These are phyloP conservation scores for Anorthoa munda DNA, from an alignment of 2,888 invertebrate genomes.

Conservation along the genomic window DNA sequence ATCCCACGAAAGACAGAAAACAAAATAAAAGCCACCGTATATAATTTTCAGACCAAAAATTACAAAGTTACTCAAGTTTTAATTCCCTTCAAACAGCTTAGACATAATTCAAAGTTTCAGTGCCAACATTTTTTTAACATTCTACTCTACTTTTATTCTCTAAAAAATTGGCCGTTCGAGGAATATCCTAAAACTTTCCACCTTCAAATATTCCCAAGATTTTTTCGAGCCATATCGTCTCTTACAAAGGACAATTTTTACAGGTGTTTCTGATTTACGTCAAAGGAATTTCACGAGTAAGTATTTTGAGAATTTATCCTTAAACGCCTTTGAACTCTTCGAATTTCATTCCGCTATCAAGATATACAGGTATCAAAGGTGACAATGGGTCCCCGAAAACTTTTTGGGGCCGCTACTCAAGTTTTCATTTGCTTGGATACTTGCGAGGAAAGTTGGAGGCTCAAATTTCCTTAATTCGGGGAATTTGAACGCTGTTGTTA, in stretches of 20 bases:
- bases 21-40: no score
- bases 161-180: conserved; percentile 13
- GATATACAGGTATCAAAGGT: conserved; percentile 64
- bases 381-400: conserved; percentile 60
- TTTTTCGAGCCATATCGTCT: conserved; percentile 15
- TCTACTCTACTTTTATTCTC: conserved; percentile 2
- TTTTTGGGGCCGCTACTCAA: conserved; percentile 53
- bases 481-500: conserved; percentile 43
- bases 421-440: conserved; percentile 58
- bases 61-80: conserved; percentile 1
- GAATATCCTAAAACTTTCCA: conserved; percentile 29
- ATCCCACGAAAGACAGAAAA: no score
- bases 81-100: conserved; percentile 2
- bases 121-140: conserved; percentile 16
- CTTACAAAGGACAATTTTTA: conserved; percentile 37
- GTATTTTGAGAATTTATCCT: conserved; percentile 64
- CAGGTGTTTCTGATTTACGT: conserved; percentile 66
- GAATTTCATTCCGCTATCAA: conserved; percentile 56
- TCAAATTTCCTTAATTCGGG: conserved; percentile 43
- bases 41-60: not conserved
- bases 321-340: conserved; percentile 60
- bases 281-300: conserved; percentile 50
- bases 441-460: conserved; percentile 42
- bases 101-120: not conserved
- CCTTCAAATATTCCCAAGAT: conserved; percentile 36